These are phyloP conservation scores for Formica selysi DNA, from an alignment of 1,140 invertebrate species.

Conservation along the genomic window DNA sequence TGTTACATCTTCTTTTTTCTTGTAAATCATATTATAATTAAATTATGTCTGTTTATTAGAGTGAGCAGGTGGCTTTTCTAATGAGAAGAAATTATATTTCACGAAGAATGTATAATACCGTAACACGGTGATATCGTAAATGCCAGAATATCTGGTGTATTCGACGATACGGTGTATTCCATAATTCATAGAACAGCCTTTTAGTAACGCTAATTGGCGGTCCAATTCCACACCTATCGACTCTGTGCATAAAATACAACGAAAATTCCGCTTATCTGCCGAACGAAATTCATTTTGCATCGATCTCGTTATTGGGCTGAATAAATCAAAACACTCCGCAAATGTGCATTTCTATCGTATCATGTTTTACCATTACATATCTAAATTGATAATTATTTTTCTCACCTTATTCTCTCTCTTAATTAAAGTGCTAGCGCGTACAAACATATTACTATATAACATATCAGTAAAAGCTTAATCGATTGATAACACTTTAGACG, in stretches of 20 bases:
- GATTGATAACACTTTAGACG: not conserved
- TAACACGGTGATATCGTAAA: not conserved
- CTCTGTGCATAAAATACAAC: constrained; percentile 35
- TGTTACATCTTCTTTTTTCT: not conserved
- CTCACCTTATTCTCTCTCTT: not conserved
- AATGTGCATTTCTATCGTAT: not conserved
- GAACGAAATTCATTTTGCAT: constrained; percentile 26
- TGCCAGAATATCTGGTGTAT: constrained; percentile 5
- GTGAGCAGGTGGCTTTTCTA: not conserved
- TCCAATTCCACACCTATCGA: constrained; percentile 25
- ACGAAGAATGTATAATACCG: not conserved
- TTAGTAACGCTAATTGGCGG: constrained; percentile 55
- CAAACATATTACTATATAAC: not conserved
- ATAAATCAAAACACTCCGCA: constrained; percentile 24
- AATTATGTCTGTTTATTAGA: not conserved
- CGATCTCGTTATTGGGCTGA: constrained; percentile 36
- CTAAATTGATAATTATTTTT: constrained; percentile 20
- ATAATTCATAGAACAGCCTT: constrained; percentile 49
- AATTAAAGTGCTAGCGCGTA: not conserved
- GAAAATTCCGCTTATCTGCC: constrained; percentile 51
- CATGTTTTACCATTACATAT: not conserved
- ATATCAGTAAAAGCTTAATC: not conserved
- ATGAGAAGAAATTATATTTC: constrained; percentile 19
- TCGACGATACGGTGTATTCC: constrained; percentile 22
- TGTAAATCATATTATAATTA: not conserved